Conservation (phyloP, 2,888 invertebrate species). For the Drosophila multiciliata region DNA sequence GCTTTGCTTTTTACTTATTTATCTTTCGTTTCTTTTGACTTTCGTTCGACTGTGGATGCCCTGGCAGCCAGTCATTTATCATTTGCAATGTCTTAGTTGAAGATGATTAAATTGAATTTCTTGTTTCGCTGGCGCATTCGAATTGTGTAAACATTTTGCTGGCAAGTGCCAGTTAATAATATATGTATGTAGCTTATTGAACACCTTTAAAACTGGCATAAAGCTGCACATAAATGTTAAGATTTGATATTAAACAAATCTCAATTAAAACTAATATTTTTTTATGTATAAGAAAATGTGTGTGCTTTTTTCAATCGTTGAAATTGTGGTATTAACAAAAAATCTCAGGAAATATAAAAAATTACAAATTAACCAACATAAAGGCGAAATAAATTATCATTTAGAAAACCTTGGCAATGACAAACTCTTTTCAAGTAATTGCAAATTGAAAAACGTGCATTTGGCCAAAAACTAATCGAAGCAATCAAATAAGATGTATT, state of each 20-base stretch:
- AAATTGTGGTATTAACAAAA: neutral
- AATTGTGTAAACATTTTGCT: slow-evolving; percentile 52
- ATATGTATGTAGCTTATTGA: slow-evolving; percentile 21
- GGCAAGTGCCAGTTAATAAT: slow-evolving; percentile 56
- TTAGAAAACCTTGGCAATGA: slow-evolving; percentile 68
- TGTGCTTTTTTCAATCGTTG: neutral
- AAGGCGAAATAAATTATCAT: slow-evolving; percentile 21
- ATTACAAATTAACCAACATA: too few species aligned
- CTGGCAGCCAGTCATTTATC: slow-evolving; percentile 36
- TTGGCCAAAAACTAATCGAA: slow-evolving; percentile 35
- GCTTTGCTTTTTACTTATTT: slow-evolving; percentile 36
- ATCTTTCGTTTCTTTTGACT: slow-evolving; percentile 37
- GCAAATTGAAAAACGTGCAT: slow-evolving; percentile 77
- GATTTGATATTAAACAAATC: slow-evolving; percentile 11
- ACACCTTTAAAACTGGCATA: slow-evolving; percentile 35
- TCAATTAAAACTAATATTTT: neutral
- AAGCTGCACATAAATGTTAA: slow-evolving; percentile 3
- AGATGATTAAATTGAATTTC: slow-evolving; percentile 56
- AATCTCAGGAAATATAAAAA: neutral
- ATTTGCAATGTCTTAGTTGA: slow-evolving; percentile 31
- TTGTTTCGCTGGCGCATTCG: slow-evolving; percentile 34
- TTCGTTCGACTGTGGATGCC: slow-evolving; percentile 29
- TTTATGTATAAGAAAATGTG: neutral
- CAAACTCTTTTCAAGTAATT: slow-evolving; percentile 63
- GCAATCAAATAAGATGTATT: slow-evolving; percentile 49